These are phyloP conservation scores for Pontoporia blainvillei DNA, from an alignment of 2,113 vertebrate genomes.

Conservation along the genomic window DNA sequence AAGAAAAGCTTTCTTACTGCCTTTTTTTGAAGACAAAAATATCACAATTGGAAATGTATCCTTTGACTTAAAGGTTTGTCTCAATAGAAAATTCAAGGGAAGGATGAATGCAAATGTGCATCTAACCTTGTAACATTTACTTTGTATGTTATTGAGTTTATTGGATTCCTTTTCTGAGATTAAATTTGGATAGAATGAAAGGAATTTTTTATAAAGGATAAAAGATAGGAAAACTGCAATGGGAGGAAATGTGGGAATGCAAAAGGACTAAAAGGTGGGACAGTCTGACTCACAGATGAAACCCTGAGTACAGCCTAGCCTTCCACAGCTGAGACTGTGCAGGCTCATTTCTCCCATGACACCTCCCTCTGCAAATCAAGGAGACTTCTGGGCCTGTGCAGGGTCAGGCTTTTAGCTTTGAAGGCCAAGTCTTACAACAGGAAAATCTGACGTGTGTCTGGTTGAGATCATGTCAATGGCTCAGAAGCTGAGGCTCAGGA, in stretches of 20 bases:
- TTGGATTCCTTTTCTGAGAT: neutral
- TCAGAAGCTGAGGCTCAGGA: neutral
- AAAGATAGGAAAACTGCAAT: neutral
- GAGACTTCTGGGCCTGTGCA: neutral
- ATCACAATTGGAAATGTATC: neutral
- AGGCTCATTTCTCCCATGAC: neutral
- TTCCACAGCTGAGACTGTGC: neutral
- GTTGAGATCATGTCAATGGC: conserved; percentile 23
- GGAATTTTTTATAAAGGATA: neutral
- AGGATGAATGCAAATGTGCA: neutral
- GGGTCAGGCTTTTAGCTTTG: neutral
- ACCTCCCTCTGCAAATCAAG: neutral
- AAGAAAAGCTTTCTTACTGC: neutral
- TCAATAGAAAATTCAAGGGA: conserved; percentile 11
- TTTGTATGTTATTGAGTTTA: neutral
- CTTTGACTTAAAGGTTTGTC: conserved; percentile 1
- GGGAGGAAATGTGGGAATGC: neutral
- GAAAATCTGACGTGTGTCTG: conserved; percentile 60
- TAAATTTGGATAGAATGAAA: neutral
- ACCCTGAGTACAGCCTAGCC: neutral
- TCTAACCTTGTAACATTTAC: neutral
- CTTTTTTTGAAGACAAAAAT: neutral
- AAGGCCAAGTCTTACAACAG: conserved; percentile 15
- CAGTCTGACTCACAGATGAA: neutral
- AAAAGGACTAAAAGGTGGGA: neutral